Base-by-base conservation (phyloP, 2,888 invertebrate genomes). In the Sialis lutaria region DNA sequence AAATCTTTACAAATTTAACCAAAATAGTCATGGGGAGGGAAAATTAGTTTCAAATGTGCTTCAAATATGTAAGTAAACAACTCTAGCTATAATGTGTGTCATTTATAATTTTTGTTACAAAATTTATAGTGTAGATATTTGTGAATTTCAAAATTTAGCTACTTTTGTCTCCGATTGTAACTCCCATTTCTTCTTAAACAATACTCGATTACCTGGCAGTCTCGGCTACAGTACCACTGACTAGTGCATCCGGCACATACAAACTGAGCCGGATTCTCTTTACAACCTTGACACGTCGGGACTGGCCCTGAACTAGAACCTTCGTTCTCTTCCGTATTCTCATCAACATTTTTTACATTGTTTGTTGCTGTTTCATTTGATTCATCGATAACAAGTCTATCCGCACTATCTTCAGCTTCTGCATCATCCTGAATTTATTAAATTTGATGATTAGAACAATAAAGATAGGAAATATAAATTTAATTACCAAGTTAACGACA, bases 171-270 rank as follows among this genome's bases (percentile, higher is more conserved):
- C n/a, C n/a, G n/a, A n/a, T n/a, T n/a, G n/a, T n/a, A n/a, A n/a
- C n/a, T n/a, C n/a, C n/a, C n/a, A n/a, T n/a, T n/a, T n/a, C n/a
- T n/a, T n/a, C n/a, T n/a, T n/a, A n/a, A n/a, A n/a, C n/a, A n/a
- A 8, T 12, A 42, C 12, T 7, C 37, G 53, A 60, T 59, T 65
- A 91, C 91, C 82, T 92, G 92, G 64, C 92, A 93, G 53, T 87
- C 84, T 47, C 88, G 74, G 60, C 88, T 89, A 73, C 92, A 93
- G 65, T 93, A 92, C 90, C 91, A 92, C 68, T 89, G 89, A 67
- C 86, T 87, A 53, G 83, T 85, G 64, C 90, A 91, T 44, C 86
- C 88, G 41, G 88, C 88, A 63, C 90, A 91, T 40, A 88, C 86
- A 60, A 85, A 90, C 67, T 84, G 86, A 50, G 89, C 88, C 56